phyloP scores from a whole-genome alignment of 2,888 invertebrate species.

The Rhamphomyia laevipes region DNA sequence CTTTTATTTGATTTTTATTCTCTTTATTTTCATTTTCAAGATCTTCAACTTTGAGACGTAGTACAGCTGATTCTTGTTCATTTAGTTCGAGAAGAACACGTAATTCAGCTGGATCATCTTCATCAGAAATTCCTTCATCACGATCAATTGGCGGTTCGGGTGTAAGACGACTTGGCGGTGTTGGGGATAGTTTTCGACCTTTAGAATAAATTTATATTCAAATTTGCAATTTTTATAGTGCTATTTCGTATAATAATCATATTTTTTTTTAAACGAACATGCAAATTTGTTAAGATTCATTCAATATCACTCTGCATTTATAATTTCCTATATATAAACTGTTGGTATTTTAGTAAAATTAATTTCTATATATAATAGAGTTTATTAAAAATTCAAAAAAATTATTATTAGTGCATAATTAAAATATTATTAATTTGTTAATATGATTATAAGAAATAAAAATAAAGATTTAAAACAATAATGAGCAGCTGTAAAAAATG shows the following conservation, averaged over 20 bases:
- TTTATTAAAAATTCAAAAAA: too few relatives aligned
- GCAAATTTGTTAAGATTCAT: background rate
- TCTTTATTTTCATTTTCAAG: constrained; percentile 68
- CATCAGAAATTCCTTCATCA: constrained; percentile 61
- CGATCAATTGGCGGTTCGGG: constrained; percentile 55
- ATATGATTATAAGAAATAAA: background rate
- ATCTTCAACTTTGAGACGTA: constrained; percentile 73
- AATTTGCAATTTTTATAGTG: background rate
- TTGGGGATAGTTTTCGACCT: constrained; percentile 60
- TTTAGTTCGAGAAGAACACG: constrained; percentile 76
- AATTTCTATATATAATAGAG: too few relatives aligned
- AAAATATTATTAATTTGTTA: too few relatives aligned
- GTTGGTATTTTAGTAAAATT: too few relatives aligned
- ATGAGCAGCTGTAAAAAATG: constrained; percentile 44
- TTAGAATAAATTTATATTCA: background rate
- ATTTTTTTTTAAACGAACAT: background rate
- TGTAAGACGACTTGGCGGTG: constrained; percentile 50
- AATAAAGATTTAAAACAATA: constrained; percentile 2
- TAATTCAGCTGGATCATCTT: constrained; percentile 73
- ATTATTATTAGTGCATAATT: too few relatives aligned
- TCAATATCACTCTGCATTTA: too few relatives aligned
- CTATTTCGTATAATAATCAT: background rate
- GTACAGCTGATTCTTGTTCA: constrained; percentile 77
- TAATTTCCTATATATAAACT: too few relatives aligned
- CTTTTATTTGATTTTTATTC: constrained; percentile 61